Evolutionary conservation across 1,140 invertebrate genomes (phyloP).

Genomic region (Eurosta solidaginis): DNA sequence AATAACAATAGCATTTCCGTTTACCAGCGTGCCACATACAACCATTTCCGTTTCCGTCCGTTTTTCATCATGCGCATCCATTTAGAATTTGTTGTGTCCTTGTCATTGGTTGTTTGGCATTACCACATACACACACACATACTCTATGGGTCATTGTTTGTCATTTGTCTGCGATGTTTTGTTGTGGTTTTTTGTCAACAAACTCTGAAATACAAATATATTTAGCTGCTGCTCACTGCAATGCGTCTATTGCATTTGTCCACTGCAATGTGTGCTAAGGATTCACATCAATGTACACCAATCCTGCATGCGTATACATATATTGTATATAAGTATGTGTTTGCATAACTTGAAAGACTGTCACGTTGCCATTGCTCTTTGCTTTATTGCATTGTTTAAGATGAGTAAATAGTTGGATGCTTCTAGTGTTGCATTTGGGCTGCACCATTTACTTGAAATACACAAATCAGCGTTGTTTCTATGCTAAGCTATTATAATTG

Average conservation of each 20-base stretch:
- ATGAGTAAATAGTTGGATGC: not conserved
- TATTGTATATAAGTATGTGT: no score
- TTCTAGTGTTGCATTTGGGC: not conserved
- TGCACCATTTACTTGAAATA: no score
- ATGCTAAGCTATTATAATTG: no score
- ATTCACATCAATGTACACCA: not conserved
- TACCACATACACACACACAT: not conserved
- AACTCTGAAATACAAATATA: not conserved
- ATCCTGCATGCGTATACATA: no score
- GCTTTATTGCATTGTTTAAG: not conserved
- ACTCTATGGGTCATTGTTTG: not conserved
- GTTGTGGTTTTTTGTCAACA: constrained; percentile 3
- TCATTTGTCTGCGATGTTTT: not conserved
- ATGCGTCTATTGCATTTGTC: constrained; percentile 6
- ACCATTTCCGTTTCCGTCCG: not conserved
- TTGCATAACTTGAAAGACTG: not conserved
- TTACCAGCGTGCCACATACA: not conserved
- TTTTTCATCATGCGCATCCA: not conserved
- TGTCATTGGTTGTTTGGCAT: not conserved
- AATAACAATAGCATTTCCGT: not conserved
- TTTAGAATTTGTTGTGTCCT: not conserved
- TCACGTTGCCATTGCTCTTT: not conserved
- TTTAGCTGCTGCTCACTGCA: not conserved
- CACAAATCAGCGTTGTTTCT: no score
- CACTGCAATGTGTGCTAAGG: not conserved